Conservation (phyloP, 2,888 invertebrate species). For the Gryllus longicercus region DNA sequence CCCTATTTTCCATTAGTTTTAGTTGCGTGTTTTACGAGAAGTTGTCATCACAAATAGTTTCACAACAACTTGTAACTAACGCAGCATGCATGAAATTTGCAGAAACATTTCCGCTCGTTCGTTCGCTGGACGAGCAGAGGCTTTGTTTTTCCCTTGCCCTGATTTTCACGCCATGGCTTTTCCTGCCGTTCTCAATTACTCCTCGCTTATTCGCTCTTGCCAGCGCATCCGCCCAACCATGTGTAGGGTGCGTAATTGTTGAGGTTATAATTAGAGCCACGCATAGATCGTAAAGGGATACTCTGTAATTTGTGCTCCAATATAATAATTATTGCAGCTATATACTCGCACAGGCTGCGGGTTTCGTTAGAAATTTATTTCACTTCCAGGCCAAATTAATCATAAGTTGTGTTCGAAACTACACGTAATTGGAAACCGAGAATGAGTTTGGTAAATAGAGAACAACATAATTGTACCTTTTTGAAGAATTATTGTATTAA, state of each 20-base stretch:
- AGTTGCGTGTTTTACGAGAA: too few relatives aligned
- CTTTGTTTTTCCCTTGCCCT: too few relatives aligned
- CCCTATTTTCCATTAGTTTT: too few relatives aligned
- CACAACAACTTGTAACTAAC: too few relatives aligned
- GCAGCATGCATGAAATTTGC: too few relatives aligned
- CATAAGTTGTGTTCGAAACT: slow-evolving; percentile 1
- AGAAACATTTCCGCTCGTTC: too few relatives aligned
- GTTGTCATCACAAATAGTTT: too few relatives aligned
- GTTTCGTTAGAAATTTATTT: slow-evolving; percentile 10
- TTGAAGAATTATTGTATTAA: background rate
- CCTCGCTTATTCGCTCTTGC: background rate
- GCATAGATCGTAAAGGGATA: slow-evolving; percentile 17
- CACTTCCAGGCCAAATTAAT: background rate
- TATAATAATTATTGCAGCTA: slow-evolving; percentile 10
- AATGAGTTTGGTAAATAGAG: background rate
- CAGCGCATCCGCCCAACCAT: background rate
- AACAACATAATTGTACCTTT: background rate
- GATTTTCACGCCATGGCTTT: too few relatives aligned
- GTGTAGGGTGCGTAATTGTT: background rate
- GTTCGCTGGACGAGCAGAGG: too few relatives aligned
- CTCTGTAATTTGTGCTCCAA: slow-evolving; percentile 2
- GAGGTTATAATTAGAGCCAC: slow-evolving; percentile 5
- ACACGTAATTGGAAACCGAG: background rate
- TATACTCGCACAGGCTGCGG: background rate
- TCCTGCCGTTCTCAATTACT: too few relatives aligned